phyloP scores from a whole-genome alignment of 2,113 vertebrate genomes.

The Verasper variegatus region DNA sequence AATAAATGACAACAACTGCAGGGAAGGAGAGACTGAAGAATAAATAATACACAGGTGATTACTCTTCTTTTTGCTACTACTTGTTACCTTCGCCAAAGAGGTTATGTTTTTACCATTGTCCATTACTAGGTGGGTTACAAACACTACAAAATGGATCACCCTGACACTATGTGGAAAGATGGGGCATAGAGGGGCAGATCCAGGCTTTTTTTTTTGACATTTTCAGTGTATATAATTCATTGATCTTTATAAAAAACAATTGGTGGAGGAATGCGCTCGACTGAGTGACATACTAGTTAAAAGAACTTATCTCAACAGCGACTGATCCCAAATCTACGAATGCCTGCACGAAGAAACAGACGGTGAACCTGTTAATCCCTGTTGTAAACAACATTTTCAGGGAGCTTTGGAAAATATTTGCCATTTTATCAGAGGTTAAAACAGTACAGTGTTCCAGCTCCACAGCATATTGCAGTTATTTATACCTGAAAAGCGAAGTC shows the following conservation, averaged over 20 bases:
- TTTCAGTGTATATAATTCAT: too few relatives aligned
- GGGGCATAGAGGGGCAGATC: too few relatives aligned
- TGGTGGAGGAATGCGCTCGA: too few relatives aligned
- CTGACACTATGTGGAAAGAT: too few relatives aligned
- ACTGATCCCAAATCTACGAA: background rate
- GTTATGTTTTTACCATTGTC: too few relatives aligned
- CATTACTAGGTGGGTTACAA: too few relatives aligned
- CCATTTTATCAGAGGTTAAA: constrained; percentile 45
- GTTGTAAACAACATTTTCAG: background rate
- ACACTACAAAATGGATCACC: too few relatives aligned
- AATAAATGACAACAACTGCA: constrained; percentile 7
- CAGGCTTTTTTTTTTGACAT: too few relatives aligned
- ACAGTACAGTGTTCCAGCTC: constrained; percentile 9
- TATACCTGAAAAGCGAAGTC: constrained; percentile 63
- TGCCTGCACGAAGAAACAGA: background rate
- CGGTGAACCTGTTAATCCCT: background rate
- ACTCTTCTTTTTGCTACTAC: background rate
- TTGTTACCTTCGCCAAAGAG: too few relatives aligned
- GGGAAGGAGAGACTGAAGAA: background rate
- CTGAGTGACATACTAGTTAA: too few relatives aligned
- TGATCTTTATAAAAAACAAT: too few relatives aligned
- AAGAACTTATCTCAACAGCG: too few relatives aligned
- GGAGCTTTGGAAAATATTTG: constrained; percentile 13
- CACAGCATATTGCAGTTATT: constrained; percentile 49
- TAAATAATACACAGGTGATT: background rate